Evolutionary conservation across 2,797 vertebrate genomes (phyloP), one percentile per base, ranked within the genome.

Genomic region (Strix occidentalis): DNA sequence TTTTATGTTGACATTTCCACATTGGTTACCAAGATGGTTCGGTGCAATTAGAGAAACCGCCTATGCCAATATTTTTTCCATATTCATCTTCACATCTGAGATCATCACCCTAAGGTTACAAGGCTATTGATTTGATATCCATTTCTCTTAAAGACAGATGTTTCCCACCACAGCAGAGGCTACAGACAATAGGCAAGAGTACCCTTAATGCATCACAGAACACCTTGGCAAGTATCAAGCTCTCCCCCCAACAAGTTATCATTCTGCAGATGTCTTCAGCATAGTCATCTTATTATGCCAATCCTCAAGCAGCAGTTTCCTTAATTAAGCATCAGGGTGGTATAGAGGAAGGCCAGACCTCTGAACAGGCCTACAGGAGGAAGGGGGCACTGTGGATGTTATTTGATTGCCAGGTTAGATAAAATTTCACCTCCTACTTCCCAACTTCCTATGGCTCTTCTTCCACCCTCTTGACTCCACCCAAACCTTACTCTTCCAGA

Each of bases 71-170:
- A 87, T 16, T 87, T 75, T 91, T 89, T 93, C 85, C 79, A 76
- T 94, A 90, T 93, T 87, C 76, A 85, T 90, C 74, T 35, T 54
- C 45, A 75, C 58, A 45, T 57, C 48, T 54, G 69, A 66, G 68
- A 75, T 84, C 74, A 83, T 72, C 53, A 84, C 57, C 70, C 61
- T 76, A 56, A 87, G 63, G 91, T 89, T 75, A 79, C 24, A 95
- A 80, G 68, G 26, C 64, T 96, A 93, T 85, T 90, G 86, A 95
- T 95, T 61, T 87, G 51, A 66, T 56, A 90, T 81, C 53, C 46
- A 7, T 87, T 90, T 92, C 66, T 87, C 68, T 92, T 86, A 85
- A 89, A 87, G 79, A 68, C 63, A 75, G 86, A 71, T 48, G 37
- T 33, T 63, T 70, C 16, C 80, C 29, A 48, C 29, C n/a, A 25